These are phyloP conservation scores for Drosophila littoralis DNA, from an alignment of 1,140 invertebrate genomes.

Conservation along the genomic window DNA sequence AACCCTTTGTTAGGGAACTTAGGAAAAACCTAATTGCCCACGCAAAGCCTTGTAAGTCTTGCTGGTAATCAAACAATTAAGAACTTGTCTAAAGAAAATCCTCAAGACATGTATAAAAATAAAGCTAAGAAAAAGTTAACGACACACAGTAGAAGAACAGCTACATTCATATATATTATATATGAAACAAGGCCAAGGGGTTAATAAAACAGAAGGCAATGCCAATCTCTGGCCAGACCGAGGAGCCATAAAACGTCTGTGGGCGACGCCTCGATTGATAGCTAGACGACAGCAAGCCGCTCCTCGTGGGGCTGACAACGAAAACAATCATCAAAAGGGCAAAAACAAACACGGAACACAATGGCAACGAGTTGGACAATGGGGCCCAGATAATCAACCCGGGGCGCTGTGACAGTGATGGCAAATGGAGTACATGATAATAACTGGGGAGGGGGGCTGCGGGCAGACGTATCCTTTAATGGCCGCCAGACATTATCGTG, in stretches of 20 bases:
- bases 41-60: too few species aligned
- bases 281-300: not conserved
- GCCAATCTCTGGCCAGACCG: slow-evolving; percentile 1
- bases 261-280: slow-evolving; percentile 32
- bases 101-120: not conserved
- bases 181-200: not conserved
- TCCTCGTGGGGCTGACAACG: slow-evolving; percentile 24
- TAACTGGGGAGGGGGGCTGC: not conserved
- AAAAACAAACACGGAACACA: slow-evolving; percentile 23
- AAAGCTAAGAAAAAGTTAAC: not conserved
- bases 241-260: slow-evolving; percentile 26
- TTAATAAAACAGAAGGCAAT: slow-evolving; percentile 19
- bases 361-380: slow-evolving; percentile 12
- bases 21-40: too few species aligned
- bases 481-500: slow-evolving; percentile 33
- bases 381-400: not conserved
- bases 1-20: too few species aligned
- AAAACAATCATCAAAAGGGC: slow-evolving; percentile 41
- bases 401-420: slow-evolving; percentile 6
- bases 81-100: not conserved
- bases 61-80: not conserved
- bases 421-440: slow-evolving; percentile 26
- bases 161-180: too few species aligned
- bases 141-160: not conserved
- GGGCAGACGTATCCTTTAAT: slow-evolving; percentile 17